Conservation (phyloP, 2,888 invertebrate genomes). For the Neuroscelio doddi region DNA sequence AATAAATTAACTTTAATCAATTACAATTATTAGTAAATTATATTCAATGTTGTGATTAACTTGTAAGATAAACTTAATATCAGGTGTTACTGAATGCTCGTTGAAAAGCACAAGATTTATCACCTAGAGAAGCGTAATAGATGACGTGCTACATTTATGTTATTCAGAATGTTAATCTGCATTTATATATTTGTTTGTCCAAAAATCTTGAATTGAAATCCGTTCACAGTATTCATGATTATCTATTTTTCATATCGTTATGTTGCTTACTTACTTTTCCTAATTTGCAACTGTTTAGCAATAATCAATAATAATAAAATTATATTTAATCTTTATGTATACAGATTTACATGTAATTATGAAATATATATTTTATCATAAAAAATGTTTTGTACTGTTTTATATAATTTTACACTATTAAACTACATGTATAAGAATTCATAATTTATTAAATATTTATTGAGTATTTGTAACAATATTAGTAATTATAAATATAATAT, state of each 20-base stretch:
- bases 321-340: no score
- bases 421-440: no score
- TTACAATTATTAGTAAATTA: constrained; percentile 33
- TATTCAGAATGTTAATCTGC: background rate
- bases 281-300: constrained; percentile 15
- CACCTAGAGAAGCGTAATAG: background rate
- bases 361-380: no score
- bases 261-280: constrained; percentile 15
- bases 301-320: constrained; percentile 1
- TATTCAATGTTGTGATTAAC: constrained; percentile 29
- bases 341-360: no score
- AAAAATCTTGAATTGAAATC: background rate
- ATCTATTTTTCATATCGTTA: constrained; percentile 38
- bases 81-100: background rate
- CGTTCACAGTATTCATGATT: no score
- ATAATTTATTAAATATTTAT: no score
- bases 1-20: constrained; percentile 6
- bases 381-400: no score
- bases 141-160: no score
- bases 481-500: no score
- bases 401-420: no score
- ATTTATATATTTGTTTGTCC: constrained; percentile 13
- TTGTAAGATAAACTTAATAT: constrained; percentile 12
- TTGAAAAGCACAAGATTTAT: constrained; percentile 1
- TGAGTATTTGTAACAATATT: no score